Evolutionary conservation across 2,888 invertebrate genomes (phyloP), one percentile per base, ranked within the genome.

Genomic region (Empis livida): DNA sequence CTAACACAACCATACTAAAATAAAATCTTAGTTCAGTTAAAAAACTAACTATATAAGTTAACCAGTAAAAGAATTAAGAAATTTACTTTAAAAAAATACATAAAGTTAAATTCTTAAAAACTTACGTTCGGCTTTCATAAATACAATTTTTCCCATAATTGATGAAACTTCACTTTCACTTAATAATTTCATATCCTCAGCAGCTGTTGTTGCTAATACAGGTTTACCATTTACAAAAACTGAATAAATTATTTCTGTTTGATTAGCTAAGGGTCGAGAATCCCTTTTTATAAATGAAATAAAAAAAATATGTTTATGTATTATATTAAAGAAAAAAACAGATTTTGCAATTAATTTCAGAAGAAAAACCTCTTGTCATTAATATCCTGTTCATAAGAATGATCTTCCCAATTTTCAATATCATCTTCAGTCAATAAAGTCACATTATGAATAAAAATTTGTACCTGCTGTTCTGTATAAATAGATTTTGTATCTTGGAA

Each of bases 51-150:
- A n/a, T n/a, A n/a, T n/a, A n/a, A n/a, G n/a, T n/a, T n/a, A n/a
- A n/a, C n/a, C n/a, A n/a, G n/a, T n/a, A n/a, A n/a, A n/a, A n/a
- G n/a, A n/a, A n/a, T n/a, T n/a, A n/a, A n/a, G n/a, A n/a, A n/a
- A n/a, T n/a, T n/a, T n/a, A n/a, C n/a, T n/a, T n/a, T n/a, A n/a
- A n/a, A n/a, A n/a, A n/a, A n/a, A n/a, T n/a, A n/a, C n/a, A n/a
- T n/a, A n/a, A 20, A 20, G 6, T 20, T 20, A 20, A 5, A 20
- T 20, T 20, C 20, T 20, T 27, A 8, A 27, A 20, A 27, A 73
- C 80, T 80, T 73, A 89, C 89, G 89, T 73, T 89, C 86, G 49
- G 89, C 86, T 71, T 88, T 89, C 54, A 87, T 83, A 44, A 83
- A 77, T 43, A 88, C 79, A 1, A 82, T 79, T 50, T 82, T 83